Percentiles rank a stretch among this genome's conserved stretches.
Evolutionary conservation across 2,797 vertebrate genomes (phyloP).

Genomic region (Hyperoplus immaculatus): DNA sequence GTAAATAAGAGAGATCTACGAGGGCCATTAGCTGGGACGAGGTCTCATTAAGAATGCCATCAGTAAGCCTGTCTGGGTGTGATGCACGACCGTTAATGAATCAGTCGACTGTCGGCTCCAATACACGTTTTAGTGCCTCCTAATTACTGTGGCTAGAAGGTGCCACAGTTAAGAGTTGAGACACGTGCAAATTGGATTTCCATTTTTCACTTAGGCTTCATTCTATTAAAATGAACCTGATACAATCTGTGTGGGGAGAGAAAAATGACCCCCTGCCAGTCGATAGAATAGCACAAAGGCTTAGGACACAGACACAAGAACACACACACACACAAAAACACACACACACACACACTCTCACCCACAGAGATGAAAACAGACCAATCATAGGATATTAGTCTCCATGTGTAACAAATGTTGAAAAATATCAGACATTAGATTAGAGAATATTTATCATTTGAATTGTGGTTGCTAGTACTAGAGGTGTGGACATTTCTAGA

Average conservation of each 20-base stretch:
- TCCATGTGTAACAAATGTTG: conserved; percentile 11
- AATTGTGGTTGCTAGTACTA: not conserved
- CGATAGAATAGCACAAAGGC: conserved; percentile 41
- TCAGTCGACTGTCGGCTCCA: conserved; percentile 62
- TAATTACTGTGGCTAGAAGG: conserved; percentile 66
- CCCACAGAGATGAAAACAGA: conserved; percentile 17
- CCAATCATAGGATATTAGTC: conserved; percentile 16
- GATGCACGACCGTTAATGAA: conserved; percentile 68
- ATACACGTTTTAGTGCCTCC: conserved; percentile 66
- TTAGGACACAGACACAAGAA: conserved; percentile 41
- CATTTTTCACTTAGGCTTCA: conserved; percentile 49
- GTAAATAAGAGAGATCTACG: conserved; percentile 75
- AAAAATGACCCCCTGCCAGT: conserved; percentile 65
- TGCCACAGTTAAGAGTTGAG: conserved; percentile 51
- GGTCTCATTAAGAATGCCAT: conserved; percentile 70
- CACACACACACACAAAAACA: conserved; percentile 23
- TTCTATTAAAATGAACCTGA: conserved; percentile 61
- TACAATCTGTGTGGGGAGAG: conserved; percentile 45
- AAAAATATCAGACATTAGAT: not conserved
- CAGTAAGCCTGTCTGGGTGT: conserved; percentile 55
- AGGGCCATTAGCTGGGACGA: conserved; percentile 68
- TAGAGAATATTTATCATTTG: not conserved
- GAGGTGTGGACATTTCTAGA: no score
- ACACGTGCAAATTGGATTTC: conserved; percentile 58
- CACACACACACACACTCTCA: conserved; percentile 26